phyloP scores from a whole-genome alignment of 2,113 vertebrate genomes.

The Panthera uncia region DNA sequence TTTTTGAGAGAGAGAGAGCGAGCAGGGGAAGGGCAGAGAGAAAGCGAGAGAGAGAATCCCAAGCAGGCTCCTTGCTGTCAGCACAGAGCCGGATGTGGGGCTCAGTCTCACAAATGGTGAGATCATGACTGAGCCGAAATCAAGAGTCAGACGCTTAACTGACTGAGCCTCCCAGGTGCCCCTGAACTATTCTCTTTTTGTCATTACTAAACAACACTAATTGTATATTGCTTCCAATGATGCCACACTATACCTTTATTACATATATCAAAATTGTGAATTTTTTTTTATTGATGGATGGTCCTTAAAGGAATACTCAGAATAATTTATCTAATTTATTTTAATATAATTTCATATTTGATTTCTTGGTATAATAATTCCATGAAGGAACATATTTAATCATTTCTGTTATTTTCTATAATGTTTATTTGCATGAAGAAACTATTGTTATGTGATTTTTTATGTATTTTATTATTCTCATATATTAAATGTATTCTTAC shows the following conservation, averaged over 20 bases:
- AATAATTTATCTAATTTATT: conserved; percentile 8
- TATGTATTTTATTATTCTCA: background rate
- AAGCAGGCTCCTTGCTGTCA: too few species aligned
- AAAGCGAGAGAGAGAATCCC: too few species aligned
- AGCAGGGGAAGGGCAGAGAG: too few species aligned
- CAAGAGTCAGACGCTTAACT: too few species aligned
- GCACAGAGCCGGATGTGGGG: too few species aligned
- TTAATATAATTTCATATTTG: background rate
- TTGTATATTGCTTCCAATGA: background rate
- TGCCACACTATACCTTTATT: conserved; percentile 37
- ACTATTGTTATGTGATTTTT: background rate
- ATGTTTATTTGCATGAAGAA: background rate
- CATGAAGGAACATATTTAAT: background rate
- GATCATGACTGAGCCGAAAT: too few species aligned
- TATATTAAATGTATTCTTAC: background rate
- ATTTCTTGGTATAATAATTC: conserved; percentile 25
- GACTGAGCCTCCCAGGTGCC: too few species aligned
- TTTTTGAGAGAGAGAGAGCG: too few species aligned
- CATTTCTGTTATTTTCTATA: background rate
- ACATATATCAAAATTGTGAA: background rate
- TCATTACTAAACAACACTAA: background rate
- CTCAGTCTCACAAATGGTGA: too few species aligned
- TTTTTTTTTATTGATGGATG: conserved; percentile 11
- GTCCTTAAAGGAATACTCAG: background rate
- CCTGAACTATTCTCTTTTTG: background rate